Conservation (phyloP, 2,797 vertebrate genomes). For the Sebastes melanostomus region DNA sequence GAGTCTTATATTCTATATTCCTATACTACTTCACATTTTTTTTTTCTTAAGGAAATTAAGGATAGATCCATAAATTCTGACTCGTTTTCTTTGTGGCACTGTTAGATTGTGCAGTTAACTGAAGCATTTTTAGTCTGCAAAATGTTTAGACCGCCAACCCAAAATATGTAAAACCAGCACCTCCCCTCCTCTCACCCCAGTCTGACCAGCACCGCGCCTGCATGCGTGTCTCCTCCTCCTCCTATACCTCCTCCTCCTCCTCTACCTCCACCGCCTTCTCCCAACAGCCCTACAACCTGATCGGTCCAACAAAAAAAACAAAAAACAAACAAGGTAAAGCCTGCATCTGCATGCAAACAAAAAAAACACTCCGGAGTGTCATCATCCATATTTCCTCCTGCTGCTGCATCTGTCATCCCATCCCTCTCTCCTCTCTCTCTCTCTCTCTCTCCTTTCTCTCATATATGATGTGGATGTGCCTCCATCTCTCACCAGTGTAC, state of each 20-base stretch:
- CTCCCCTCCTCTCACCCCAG: conserved; percentile 41
- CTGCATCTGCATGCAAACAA: conserved; percentile 52
- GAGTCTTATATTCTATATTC: neutral
- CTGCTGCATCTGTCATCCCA: conserved; percentile 34
- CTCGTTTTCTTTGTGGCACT: neutral
- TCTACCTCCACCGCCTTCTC: neutral
- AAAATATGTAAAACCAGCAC: neutral
- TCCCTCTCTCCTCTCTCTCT: neutral
- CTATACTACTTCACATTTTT: too few species aligned
- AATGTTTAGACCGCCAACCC: neutral
- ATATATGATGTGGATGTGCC: conserved; percentile 1
- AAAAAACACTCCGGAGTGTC: neutral
- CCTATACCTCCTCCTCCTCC: conserved; percentile 13
- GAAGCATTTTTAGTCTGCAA: neutral
- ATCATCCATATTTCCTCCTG: conserved; percentile 22
- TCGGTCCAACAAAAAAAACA: conserved; percentile 15
- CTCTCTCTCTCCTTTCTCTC: too few species aligned
- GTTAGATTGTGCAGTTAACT: neutral
- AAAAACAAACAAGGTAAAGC: conserved; percentile 58
- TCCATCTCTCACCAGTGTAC: conserved; percentile 6
- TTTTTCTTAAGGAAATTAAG: neutral
- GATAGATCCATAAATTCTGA: neutral
- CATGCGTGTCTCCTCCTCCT: conserved; percentile 35
- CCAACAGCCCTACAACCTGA: conserved; percentile 42
- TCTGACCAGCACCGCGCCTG: conserved; percentile 43